Evolutionary conservation across 92 coral and sea anemone genomes (phyloP).

Genomic region (Palythoa grandis): DNA sequence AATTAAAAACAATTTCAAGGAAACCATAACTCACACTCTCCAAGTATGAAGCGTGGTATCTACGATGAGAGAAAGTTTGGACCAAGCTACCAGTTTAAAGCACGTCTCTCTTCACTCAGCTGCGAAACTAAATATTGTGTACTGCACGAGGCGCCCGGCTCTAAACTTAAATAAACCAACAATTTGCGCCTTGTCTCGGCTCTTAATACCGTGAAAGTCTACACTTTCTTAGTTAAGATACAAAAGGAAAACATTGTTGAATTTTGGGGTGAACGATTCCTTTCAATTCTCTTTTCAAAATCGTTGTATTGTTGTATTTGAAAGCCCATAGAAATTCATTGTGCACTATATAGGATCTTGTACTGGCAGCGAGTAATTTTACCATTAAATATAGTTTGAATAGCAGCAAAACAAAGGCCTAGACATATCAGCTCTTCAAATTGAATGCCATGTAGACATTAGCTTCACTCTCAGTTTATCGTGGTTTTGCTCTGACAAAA

Average conservation of each 20-base stretch:
- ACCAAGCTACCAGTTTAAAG: not conserved
- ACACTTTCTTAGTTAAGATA: constrained; percentile 46
- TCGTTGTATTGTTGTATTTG: constrained; percentile 74
- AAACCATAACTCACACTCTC: constrained; percentile 14
- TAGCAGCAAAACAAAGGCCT: constrained; percentile 71
- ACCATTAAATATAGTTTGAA: constrained; percentile 74
- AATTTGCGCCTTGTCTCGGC: constrained; percentile 22
- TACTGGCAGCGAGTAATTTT: constrained; percentile 74
- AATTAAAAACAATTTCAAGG: not conserved
- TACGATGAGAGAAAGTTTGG: not conserved
- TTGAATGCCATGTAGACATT: constrained; percentile 78
- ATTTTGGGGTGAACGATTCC: constrained; percentile 79
- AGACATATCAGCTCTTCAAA: constrained; percentile 82
- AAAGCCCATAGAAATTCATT: constrained; percentile 77
- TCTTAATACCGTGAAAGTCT: constrained; percentile 42
- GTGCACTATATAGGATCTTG: constrained; percentile 78
- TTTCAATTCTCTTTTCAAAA: constrained; percentile 82
- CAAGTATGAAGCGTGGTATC: not conserved
- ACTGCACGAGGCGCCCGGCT: not conserved
- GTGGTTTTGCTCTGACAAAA: constrained; percentile 47
- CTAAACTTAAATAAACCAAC: not conserved
- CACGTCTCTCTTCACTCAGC: not conserved
- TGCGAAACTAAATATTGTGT: not conserved
- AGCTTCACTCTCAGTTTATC: constrained; percentile 58
- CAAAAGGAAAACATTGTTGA: constrained; percentile 73